Base-by-base conservation (phyloP, 2,797 vertebrate species). In the Sebastes cheni region DNA sequence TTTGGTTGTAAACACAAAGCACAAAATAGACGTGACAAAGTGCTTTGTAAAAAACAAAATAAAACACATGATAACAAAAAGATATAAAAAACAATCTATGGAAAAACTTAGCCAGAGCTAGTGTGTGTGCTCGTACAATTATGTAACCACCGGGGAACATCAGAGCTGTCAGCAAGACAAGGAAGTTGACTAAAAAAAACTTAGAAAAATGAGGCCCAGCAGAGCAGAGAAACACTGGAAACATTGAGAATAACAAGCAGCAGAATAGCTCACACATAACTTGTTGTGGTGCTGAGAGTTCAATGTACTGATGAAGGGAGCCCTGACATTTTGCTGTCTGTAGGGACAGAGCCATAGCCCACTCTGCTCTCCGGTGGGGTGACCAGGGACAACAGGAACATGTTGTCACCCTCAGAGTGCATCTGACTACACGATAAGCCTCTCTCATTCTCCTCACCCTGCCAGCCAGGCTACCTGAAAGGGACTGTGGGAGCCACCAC, bases 391-490 rank as follows among this genome's bases (percentile, higher is more conserved):
- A 73, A 80, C 84, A 71, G 82, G 83, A 90, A 93, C 93, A 95
- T 94, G 94, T 93, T 95, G 91, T 93, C 94, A 94, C 95, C 91
- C 90, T 93, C 77, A 92, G 89, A 95, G 95, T 95, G 93, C 93
- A 88, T 92, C 83, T 83, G 82, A 92, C 92, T 92, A 95, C 95
- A 96, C 5, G 89, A 95, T 91, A 96, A 95, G 88, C 91, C 93
- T 94, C 87, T 94, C 85, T 92, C 86, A 67, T 86, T 89, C 80
- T 92, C 86, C 76, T 87, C 85, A 87, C 81, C 83, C 87, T 82
- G 80, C 73, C 71, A 79, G 75, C 68, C 62, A 23, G 55, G 65
- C 79, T 81, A 86, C 84, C 84, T 86, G 86, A 79, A 80, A 82
- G 83, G 42, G 58, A 79, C n/a, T 34, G 71, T 66, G 72, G 75